A percentile compares a stretch with the other conserved stretches of the same genome.
phyloP scores from a whole-genome alignment of 2,113 vertebrate species.

The Athene cunicularia region DNA sequence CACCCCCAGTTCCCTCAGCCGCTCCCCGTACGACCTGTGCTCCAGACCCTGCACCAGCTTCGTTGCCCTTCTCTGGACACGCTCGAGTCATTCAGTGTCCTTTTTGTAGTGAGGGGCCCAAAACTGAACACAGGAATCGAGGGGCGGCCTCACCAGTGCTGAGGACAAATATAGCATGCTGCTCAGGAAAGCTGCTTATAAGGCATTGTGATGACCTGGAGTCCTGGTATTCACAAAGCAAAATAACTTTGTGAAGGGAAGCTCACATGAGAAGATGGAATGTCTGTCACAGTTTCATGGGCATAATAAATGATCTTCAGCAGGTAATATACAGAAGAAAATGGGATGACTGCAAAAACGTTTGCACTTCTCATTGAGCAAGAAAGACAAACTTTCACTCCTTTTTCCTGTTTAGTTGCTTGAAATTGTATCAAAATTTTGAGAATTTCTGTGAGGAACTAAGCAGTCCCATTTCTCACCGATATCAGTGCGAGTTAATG shows the following conservation, averaged over 20 bases:
- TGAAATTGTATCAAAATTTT: neutral
- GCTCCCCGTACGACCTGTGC: too few relatives aligned
- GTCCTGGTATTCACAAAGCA: neutral
- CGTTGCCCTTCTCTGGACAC: too few relatives aligned
- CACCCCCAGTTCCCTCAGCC: too few relatives aligned
- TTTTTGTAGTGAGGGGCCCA: too few relatives aligned
- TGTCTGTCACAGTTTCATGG: neutral
- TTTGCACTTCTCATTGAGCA: neutral
- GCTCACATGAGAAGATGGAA: neutral
- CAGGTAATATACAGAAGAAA: neutral
- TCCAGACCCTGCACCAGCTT: too few relatives aligned
- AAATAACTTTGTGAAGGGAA: neutral
- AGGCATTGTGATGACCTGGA: neutral
- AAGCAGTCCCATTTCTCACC: neutral
- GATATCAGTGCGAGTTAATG: neutral
- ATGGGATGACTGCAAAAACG: neutral
- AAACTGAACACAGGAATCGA: too few relatives aligned
- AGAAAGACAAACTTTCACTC: neutral
- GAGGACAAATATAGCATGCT: neutral
- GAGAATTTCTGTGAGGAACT: neutral
- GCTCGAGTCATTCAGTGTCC: too few relatives aligned
- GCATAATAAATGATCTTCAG: neutral
- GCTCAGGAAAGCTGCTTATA: neutral
- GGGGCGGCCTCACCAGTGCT: too few relatives aligned
- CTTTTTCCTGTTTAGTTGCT: neutral